phyloP scores from a whole-genome alignment of 2,888 invertebrate genomes.

The Myopa testacea region DNA sequence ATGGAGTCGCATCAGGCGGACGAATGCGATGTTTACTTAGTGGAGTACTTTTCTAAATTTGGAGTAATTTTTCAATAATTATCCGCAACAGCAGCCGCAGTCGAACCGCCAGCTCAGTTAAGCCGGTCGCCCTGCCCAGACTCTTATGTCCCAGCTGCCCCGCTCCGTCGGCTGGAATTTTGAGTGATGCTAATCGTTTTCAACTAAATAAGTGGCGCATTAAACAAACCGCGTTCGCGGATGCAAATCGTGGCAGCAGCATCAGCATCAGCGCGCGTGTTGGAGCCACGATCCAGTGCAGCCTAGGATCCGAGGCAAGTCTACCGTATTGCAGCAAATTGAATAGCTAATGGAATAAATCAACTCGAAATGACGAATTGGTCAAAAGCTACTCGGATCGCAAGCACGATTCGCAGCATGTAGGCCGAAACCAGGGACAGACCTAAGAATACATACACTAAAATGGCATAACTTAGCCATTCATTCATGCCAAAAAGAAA shows the following conservation, averaged over 20 bases:
- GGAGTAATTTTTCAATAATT: conserved; percentile 33
- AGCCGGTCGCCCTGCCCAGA: neutral
- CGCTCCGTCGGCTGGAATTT: neutral
- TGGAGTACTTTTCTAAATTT: conserved; percentile 27
- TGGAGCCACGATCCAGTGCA: neutral
- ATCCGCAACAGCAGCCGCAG: neutral
- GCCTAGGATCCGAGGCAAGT: neutral
- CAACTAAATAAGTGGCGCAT: conserved; percentile 28
- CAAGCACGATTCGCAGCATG: conserved; percentile 16
- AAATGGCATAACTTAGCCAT: too few relatives aligned
- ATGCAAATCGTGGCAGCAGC: conserved; percentile 27
- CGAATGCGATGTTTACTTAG: conserved; percentile 20
- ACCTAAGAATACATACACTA: too few relatives aligned
- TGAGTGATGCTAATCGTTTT: conserved; percentile 34
- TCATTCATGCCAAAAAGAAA: too few relatives aligned
- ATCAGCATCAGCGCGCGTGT: conserved; percentile 9
- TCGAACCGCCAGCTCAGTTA: neutral
- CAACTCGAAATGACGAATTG: conserved; percentile 31
- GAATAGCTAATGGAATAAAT: conserved; percentile 21
- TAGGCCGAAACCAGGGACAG: neutral
- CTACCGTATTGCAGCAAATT: conserved; percentile 6
- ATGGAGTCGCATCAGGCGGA: conserved; percentile 13
- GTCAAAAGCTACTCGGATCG: conserved; percentile 15
- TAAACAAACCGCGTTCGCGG: conserved; percentile 17
- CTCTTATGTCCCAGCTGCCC: neutral